phyloP scores from a whole-genome alignment of 2,113 vertebrate genomes.

The Benitochromis conjunctus region DNA sequence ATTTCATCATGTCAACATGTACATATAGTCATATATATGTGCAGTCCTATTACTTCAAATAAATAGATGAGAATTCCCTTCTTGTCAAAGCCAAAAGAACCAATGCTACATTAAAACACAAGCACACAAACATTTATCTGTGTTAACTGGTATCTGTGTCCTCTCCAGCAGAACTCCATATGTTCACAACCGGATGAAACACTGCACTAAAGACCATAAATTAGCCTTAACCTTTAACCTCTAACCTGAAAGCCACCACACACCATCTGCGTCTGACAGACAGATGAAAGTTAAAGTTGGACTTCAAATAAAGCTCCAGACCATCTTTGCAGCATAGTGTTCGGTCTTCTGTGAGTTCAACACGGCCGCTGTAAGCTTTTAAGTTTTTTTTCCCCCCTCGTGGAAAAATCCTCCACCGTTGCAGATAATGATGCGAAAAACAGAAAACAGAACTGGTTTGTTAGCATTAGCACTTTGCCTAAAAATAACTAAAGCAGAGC shows the following conservation, averaged over 20 bases:
- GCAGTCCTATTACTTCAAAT: background rate
- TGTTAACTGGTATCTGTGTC: background rate
- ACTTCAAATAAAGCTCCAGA: background rate
- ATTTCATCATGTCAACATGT: background rate
- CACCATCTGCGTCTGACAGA: slow-evolving; percentile 14
- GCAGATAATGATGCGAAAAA: background rate
- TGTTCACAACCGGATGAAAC: slow-evolving; percentile 26
- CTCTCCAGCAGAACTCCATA: slow-evolving; percentile 10
- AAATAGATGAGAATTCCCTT: background rate
- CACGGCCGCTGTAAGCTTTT: background rate
- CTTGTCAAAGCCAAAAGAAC: background rate
- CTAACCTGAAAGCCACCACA: background rate
- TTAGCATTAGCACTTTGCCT: background rate
- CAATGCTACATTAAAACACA: background rate
- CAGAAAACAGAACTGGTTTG: background rate
- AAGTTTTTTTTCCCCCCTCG: background rate
- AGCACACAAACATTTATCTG: background rate
- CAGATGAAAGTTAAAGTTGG: background rate
- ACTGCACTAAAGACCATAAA: slow-evolving; percentile 4
- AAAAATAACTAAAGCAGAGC: background rate
- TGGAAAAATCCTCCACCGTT: background rate
- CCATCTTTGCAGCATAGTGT: background rate
- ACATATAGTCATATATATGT: background rate
- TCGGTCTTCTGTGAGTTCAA: background rate
- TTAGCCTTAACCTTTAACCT: slow-evolving; percentile 22